Evolutionary conservation across 2,888 invertebrate species (phyloP), one percentile per base, ranked within the genome.

Genomic region (Mesorhabditis sp.): DNA sequence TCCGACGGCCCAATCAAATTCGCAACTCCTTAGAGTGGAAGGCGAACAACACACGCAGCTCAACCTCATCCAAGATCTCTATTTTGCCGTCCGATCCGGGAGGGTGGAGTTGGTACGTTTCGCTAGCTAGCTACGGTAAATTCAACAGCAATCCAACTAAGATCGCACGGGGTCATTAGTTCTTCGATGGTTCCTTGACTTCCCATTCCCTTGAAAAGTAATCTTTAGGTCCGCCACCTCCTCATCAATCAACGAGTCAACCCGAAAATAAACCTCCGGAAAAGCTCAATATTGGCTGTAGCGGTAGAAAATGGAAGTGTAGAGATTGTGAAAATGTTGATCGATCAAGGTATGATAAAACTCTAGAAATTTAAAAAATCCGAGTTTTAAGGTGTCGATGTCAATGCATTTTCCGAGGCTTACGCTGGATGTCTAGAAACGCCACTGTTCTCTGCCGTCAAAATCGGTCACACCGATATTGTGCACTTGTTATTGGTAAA

Each of bases 361-460:
- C 2, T 50, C 7, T 50, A 50, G 58, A 50, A 50, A 50, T n/a
- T 50, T 50, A 50, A 50, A 10, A 50, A n/a, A 50, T n/a, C 7
- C 7, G 7, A 50, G 1, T 2, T 50, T 50, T 50, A 50, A 50
- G 58, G 58, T 50, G 58, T 50, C n/a, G 58, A 50, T 50, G 58
- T 50, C 10, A 50, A 50, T n/a, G n/a, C 58, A 2, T 50, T 50
- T 2, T 50, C 58, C 58, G 58, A 50, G 58, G 58, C 58, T n/a
- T 50, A 13, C n/a, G 58, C 58, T n/a, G 58, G 58, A 10, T 50
- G 10, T 50, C n/a, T 50, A n/a, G 58, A 50, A 50, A 50, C 58
- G n/a, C 58, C 58, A n/a, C n/a, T 50, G 58, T 50, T 50, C n/a
- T 13, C 58, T n/a, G 58, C 58, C 58, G 58, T 50, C 58, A 50